phyloP scores from a whole-genome alignment of 2,113 vertebrate species.

The Cebus imitator region DNA sequence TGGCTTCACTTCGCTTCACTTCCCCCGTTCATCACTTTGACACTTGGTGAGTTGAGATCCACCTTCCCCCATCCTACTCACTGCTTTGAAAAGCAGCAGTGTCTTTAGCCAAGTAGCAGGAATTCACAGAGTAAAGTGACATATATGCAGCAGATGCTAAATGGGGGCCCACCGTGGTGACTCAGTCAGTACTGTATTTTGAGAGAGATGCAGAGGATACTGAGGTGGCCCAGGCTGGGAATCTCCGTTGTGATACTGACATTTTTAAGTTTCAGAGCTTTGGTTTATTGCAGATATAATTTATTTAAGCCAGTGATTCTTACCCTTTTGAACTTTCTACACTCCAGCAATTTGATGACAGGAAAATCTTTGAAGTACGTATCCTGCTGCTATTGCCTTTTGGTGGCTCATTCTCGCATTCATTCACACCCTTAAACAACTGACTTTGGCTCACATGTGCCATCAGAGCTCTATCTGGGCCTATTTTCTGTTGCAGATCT shows the following conservation, averaged over 20 bases:
- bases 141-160: not conserved
- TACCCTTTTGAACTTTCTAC: not conserved
- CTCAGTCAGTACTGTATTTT: not conserved
- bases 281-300: constrained; percentile 3
- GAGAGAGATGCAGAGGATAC: not conserved
- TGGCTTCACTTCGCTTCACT: constrained; percentile 38
- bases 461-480: not conserved
- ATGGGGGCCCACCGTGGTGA: not conserved
- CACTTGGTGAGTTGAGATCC: constrained; percentile 37
- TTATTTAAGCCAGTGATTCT: not conserved
- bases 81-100: not conserved
- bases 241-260: not conserved
- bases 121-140: not conserved
- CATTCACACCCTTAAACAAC: not conserved
- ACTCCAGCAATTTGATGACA: not conserved
- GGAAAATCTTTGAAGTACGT: not conserved
- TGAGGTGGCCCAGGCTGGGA: not conserved
- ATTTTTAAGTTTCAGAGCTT: constrained; percentile 38
- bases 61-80: not conserved
- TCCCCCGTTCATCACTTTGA: constrained; percentile 52
- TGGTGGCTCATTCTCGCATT: not conserved
- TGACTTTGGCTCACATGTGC: not conserved
- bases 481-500: not conserved
- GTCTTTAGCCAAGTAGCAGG: constrained; percentile 39
- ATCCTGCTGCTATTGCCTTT: not conserved